Evolutionary conservation across 64 coral and sea anemone genomes (phyloP).

Genomic region (Dendronephthya gigantea): DNA sequence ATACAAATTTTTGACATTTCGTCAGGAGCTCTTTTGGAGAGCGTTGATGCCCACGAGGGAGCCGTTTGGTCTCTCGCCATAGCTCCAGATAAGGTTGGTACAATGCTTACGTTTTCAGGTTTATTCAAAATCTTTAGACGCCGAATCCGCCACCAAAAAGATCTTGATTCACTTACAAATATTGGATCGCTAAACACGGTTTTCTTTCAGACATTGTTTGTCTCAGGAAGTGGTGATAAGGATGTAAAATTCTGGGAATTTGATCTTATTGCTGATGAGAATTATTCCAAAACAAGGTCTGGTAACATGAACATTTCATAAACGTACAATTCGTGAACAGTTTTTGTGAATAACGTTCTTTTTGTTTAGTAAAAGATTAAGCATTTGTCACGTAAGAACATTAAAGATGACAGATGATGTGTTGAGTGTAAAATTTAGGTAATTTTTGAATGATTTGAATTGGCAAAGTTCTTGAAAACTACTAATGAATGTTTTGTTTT

Average conservation of each 20-base stretch:
- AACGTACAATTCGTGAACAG: neutral
- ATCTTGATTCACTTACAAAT: too few relatives aligned
- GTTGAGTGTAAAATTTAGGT: conserved; percentile 92
- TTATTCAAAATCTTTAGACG: neutral
- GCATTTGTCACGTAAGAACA: conserved; percentile 73
- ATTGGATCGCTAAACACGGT: neutral
- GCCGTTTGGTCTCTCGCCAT: conserved; percentile 71
- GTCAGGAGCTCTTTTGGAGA: conserved; percentile 73
- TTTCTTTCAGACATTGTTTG: conserved; percentile 64
- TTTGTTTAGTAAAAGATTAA: conserved; percentile 65
- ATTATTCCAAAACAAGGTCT: conserved; percentile 65
- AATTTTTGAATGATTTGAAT: neutral
- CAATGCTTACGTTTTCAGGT: neutral
- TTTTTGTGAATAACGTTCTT: neutral
- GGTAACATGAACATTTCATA: neutral
- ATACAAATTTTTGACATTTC: conserved; percentile 79
- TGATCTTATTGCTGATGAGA: conserved; percentile 73
- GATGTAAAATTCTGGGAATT: conserved; percentile 97
- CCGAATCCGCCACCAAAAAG: too few relatives aligned
- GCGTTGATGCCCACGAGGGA: conserved; percentile 88
- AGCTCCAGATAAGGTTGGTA: conserved; percentile 70
- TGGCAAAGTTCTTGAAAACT: too few relatives aligned
- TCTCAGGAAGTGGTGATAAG: conserved; percentile 87
- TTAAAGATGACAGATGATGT: conserved; percentile 92
- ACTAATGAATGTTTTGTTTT: too few relatives aligned